Percentiles rank a stretch among this genome's conserved stretches.
These are phyloP conservation scores for Hozukius guyotensis DNA, from an alignment of 2,797 vertebrate genomes.

Conservation along the genomic window DNA sequence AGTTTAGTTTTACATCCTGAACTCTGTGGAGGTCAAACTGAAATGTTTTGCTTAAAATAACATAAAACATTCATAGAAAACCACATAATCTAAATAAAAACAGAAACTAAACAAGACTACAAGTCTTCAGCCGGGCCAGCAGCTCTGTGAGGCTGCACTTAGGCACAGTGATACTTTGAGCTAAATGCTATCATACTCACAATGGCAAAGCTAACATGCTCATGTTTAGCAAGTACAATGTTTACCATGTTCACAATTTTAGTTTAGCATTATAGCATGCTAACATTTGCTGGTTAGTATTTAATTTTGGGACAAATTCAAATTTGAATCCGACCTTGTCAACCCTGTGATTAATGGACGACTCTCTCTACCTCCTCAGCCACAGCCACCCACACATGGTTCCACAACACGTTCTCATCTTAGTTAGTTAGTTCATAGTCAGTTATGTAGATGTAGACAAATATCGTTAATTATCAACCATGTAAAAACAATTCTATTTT, in stretches of 20 bases:
- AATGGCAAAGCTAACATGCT: neutral
- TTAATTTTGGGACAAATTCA: neutral
- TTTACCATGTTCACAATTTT: neutral
- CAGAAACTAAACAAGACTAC: neutral
- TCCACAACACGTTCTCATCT: neutral
- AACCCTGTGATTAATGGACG: neutral
- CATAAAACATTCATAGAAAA: neutral
- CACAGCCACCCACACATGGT: neutral
- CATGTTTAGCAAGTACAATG: neutral
- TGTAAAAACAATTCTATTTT: neutral
- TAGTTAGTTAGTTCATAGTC: neutral
- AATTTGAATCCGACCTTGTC: neutral
- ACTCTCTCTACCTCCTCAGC: neutral
- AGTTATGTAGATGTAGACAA: neutral
- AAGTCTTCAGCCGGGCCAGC: neutral
- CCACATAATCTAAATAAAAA: neutral
- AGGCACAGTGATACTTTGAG: neutral
- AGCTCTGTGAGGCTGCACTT: neutral
- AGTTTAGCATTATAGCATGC: neutral
- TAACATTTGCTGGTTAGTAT: neutral
- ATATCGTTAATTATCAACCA: neutral
- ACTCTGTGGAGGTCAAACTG: neutral
- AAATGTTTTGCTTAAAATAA: neutral
- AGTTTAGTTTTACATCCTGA: neutral
- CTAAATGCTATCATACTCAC: no score